phyloP scores from a whole-genome alignment of 1,140 invertebrate genomes.

The Drosophila repletoides region DNA sequence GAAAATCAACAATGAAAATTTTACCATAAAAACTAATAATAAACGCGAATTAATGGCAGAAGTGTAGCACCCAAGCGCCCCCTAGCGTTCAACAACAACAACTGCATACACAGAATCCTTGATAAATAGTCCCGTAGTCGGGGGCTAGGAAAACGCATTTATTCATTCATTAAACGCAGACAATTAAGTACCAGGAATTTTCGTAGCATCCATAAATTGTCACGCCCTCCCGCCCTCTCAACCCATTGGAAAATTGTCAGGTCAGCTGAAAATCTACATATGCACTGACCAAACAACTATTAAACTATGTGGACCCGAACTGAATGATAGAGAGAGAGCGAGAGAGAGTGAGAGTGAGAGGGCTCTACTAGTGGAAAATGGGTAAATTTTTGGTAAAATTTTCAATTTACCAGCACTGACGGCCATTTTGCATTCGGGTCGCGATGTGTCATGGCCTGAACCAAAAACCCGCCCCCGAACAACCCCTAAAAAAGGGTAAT shows the following conservation, averaged over 20 bases:
- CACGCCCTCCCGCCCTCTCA: neutral
- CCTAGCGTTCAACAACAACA: constrained; percentile 17
- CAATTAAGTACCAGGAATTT: constrained; percentile 80
- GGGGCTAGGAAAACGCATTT: constrained; percentile 45
- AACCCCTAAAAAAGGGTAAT: constrained; percentile 21
- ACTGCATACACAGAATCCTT: neutral
- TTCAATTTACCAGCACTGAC: constrained; percentile 65
- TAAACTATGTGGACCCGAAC: constrained; percentile 58
- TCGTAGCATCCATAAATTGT: constrained; percentile 69
- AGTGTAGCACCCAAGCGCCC: constrained; percentile 19
- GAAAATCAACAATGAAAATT: constrained; percentile 52
- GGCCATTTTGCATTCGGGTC: constrained; percentile 69
- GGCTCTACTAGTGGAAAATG: no score
- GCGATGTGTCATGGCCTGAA: constrained; percentile 57
- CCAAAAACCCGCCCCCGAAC: constrained; percentile 51
- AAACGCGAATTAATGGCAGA: constrained; percentile 64
- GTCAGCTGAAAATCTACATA: constrained; percentile 80
- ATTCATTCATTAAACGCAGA: constrained; percentile 80
- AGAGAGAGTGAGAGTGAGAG: no score
- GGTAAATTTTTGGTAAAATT: constrained; percentile 64
- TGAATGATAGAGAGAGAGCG: neutral
- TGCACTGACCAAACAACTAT: constrained; percentile 78
- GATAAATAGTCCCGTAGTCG: constrained; percentile 41
- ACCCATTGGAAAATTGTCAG: constrained; percentile 58
- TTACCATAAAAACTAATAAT: constrained; percentile 73